Percentiles rank a stretch among this genome's conserved stretches.
phyloP scores from a whole-genome alignment of 2,888 invertebrate genomes.

The Philereme vetulata region DNA sequence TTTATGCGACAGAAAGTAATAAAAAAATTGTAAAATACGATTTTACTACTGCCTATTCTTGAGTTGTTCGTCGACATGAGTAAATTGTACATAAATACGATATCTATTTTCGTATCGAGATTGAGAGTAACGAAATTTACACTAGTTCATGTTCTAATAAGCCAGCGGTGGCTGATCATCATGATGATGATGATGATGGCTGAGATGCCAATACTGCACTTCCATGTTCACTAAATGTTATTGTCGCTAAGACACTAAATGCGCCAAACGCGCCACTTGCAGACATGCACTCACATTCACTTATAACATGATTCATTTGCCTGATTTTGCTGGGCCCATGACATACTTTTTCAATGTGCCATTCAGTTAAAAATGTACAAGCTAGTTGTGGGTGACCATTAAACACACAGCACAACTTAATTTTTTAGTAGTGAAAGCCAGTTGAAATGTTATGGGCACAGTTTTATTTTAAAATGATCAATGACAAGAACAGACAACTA shows the following conservation, averaged over 20 bases:
- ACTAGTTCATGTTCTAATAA: constrained; percentile 40
- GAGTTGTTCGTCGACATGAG: constrained; percentile 35
- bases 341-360: constrained; percentile 4
- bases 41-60: constrained; percentile 50
- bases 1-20: constrained; percentile 40
- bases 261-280: neutral
- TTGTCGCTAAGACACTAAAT: constrained; percentile 3
- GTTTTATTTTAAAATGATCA: constrained; percentile 3
- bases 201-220: constrained; percentile 35
- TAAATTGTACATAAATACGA: constrained; percentile 33
- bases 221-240: constrained; percentile 17
- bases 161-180: constrained; percentile 23
- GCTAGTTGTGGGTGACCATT: neutral
- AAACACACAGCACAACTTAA: constrained; percentile 3
- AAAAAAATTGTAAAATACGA: constrained; percentile 50
- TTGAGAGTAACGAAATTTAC: constrained; percentile 36
- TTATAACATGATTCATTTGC: neutral
- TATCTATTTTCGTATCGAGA: constrained; percentile 44
- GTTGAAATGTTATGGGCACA: constrained; percentile 2
- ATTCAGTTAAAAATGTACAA: no score
- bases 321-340: neutral
- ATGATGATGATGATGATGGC: no score
- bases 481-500: constrained; percentile 1
- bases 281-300: constrained; percentile 2
- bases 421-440: neutral